Base-by-base conservation (phyloP, 1,140 invertebrate species). In the Agrypnia vestita region DNA sequence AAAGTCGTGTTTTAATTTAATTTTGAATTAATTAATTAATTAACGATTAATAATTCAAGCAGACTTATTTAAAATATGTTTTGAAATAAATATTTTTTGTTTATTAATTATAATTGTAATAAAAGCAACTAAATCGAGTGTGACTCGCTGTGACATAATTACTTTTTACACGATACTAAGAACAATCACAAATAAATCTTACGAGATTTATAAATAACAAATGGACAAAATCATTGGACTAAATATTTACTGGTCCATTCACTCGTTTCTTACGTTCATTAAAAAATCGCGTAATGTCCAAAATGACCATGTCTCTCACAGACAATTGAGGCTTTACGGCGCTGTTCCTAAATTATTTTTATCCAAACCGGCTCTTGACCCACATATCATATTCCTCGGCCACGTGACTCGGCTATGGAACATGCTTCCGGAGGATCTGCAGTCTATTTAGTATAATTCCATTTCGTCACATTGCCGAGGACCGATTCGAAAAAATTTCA, bases 211-310 rank as follows among this genome's bases (percentile, higher is more conserved):
- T 3, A 35, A 35, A 6, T 35, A 35, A 19, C 56, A 61, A 19
- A 61, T 35, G 1, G 6, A 61, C 10, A 61, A 61, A 19, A 61
- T 67, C 62, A 67, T n/a, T 67, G 62, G 62, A n/a, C 62, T 25
- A 67, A 44, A 17, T 67, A 67, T 44, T 67, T 67, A 67, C 21
- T 67, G 62, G 62, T 43, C 25, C 62, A 67, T 67, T 67, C 17
- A 67, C 43, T 67, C 10, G 10, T 19, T 61, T 61, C n/a, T 19
- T 21, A 61, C 10, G 62, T 25, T 10, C 10, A 44, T n/a, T 67
- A 67, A 67, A 25, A 67, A 67, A 67, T 35, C 19, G 10, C 4
- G n/a, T 61, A 11, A n/a, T 19, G 19, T 15, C 15, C 1, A 6
- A 61, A 61, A 19, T 46, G 25, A n/a, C 64, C 35, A 47, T 69